A percentile compares a stretch with the other conserved stretches of the same genome.
Conservation (phyloP, 2,113 vertebrate genomes). For the Brienomyrus longianalis region DNA sequence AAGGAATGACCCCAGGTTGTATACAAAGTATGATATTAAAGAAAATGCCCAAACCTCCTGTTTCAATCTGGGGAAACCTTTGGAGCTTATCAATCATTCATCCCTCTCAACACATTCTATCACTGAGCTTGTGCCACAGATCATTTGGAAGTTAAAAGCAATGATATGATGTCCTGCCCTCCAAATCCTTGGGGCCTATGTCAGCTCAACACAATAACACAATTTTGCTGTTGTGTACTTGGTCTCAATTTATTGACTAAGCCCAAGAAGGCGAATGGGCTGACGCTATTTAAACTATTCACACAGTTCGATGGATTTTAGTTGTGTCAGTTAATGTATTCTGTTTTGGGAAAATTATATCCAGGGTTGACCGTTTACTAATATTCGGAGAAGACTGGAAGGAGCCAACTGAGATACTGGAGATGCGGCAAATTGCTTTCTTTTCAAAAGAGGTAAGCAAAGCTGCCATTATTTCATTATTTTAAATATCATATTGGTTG, state of each 20-base stretch:
- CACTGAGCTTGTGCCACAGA: conserved; percentile 16
- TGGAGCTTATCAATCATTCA: conserved; percentile 35
- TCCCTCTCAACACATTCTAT: conserved; percentile 25
- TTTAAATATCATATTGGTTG: background rate
- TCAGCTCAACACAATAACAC: background rate
- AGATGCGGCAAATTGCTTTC: background rate
- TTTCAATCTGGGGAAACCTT: conserved; percentile 24
- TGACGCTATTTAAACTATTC: conserved; percentile 15
- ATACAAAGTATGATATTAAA: conserved; percentile 44
- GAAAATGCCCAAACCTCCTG: conserved; percentile 30
- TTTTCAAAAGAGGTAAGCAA: background rate
- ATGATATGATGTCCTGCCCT: conserved; percentile 26
- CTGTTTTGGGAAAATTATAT: background rate
- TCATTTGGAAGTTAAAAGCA: conserved; percentile 29
- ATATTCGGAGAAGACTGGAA: background rate
- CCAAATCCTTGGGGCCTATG: conserved; percentile 10
- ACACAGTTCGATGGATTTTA: background rate
- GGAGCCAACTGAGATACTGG: background rate
- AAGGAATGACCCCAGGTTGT: conserved; percentile 17
- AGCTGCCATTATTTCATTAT: background rate
- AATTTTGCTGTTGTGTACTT: conserved; percentile 11
- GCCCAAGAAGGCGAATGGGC: conserved; percentile 2
- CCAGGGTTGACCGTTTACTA: background rate
- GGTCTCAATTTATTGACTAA: conserved; percentile 12
- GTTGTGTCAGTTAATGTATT: background rate